phyloP scores from a whole-genome alignment of 2,113 vertebrate genomes.

The Pedionomus torquatus region DNA sequence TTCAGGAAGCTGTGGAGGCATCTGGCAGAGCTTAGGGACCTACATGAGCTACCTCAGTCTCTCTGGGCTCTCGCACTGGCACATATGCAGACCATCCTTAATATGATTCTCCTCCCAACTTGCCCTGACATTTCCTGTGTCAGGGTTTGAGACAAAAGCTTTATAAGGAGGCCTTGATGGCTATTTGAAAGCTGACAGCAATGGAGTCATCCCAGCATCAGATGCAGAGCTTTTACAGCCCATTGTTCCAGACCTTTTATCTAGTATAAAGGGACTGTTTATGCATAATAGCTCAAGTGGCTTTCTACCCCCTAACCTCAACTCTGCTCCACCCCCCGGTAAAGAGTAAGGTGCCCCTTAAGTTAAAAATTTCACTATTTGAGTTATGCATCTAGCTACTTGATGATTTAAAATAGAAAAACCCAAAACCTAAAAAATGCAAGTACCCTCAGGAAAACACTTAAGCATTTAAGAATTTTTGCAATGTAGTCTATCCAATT shows the following conservation, averaged over 20 bases:
- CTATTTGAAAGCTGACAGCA: not conserved
- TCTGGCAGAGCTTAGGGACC: not conserved
- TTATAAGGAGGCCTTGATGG: not conserved
- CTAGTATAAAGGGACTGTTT: not conserved
- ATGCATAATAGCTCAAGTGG: not conserved
- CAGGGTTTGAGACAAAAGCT: constrained; percentile 1
- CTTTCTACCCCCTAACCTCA: not conserved
- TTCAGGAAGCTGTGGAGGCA: not conserved
- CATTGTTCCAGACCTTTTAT: not conserved
- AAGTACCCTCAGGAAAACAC: not conserved
- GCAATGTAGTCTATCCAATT: not conserved
- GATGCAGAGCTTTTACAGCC: constrained; percentile 3
- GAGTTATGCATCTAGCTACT: not conserved
- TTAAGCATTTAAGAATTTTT: not conserved
- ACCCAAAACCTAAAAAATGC: not conserved
- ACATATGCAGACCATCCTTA: not conserved
- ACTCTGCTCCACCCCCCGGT: rapidly evolving
- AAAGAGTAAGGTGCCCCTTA: not conserved
- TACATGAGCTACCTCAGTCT: not conserved
- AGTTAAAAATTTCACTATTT: not conserved
- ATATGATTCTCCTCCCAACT: not conserved
- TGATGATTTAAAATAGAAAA: not conserved
- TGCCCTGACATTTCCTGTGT: constrained; percentile 14
- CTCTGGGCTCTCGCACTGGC: not conserved
- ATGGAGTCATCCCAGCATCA: not conserved